Percentiles rank a stretch among this genome's conserved stretches.
These are phyloP conservation scores for Stomatorhinus walkeri DNA, from an alignment of 2,797 vertebrate genomes.

Conservation along the genomic window DNA sequence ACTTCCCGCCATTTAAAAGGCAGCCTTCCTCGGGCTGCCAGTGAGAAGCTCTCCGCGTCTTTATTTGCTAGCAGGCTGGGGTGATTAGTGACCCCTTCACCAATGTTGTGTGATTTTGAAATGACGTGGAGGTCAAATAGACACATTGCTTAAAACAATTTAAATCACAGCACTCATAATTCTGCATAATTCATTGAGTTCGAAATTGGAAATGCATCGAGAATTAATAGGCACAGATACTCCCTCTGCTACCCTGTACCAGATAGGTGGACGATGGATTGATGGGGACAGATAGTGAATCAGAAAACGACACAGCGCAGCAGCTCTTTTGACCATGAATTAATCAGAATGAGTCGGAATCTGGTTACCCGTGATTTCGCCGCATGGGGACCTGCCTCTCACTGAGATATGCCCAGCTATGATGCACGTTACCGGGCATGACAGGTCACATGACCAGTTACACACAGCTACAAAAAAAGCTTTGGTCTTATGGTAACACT, in stretches of 20 bases:
- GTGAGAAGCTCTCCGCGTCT: neutral
- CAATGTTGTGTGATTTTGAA: neutral
- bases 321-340: neutral
- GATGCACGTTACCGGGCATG: neutral
- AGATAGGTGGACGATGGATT: neutral
- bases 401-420: neutral
- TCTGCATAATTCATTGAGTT: neutral
- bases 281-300: neutral
- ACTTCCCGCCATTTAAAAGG: neutral
- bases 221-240: neutral
- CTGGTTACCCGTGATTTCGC: neutral
- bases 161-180: neutral
- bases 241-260: neutral
- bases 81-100: neutral
- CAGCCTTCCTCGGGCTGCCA: neutral
- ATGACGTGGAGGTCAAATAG: neutral
- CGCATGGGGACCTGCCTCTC: neutral
- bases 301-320: neutral
- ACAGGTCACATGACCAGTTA: neutral
- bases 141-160: neutral
- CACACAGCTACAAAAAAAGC: neutral
- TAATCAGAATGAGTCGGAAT: neutral
- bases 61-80: neutral
- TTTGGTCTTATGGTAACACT: neutral
- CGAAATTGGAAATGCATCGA: neutral